phyloP scores from a whole-genome alignment of 2,113 vertebrate genomes.

The Cyrtonyx montezumae region DNA sequence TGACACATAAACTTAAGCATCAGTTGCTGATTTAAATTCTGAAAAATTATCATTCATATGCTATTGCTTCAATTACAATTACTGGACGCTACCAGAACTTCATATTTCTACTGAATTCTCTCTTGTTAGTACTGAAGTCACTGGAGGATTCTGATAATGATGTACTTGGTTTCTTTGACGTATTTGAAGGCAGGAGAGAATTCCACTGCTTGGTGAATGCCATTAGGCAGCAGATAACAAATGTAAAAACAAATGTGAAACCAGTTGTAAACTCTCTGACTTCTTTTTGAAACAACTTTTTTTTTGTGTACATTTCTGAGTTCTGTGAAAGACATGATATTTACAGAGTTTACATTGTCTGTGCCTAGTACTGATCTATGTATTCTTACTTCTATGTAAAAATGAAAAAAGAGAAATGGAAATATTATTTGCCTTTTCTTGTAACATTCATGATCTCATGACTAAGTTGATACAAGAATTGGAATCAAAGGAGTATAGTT shows the following conservation, averaged over 20 bases:
- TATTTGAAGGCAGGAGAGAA: not conserved
- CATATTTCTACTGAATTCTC: not conserved
- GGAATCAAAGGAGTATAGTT: not conserved
- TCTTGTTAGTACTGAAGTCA: not conserved
- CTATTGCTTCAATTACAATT: not conserved
- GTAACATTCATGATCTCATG: not conserved
- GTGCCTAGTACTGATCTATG: not conserved
- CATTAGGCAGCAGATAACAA: not conserved
- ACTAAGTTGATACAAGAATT: slow-evolving; percentile 1
- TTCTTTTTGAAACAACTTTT: not conserved
- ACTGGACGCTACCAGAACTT: not conserved
- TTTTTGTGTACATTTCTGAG: not conserved
- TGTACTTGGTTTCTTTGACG: not conserved
- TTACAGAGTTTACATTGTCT: not conserved
- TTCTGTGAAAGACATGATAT: not conserved
- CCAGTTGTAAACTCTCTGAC: not conserved
- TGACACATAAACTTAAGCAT: not conserved
- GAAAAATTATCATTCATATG: not conserved
- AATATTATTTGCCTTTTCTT: slow-evolving; percentile 13
- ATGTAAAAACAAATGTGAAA: not conserved
- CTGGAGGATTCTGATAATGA: not conserved
- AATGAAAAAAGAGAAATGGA: not conserved
- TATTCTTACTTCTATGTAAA: not conserved
- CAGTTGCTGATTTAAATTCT: not conserved
- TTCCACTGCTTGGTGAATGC: not conserved